These are phyloP conservation scores for Gymnosoma rotundatum DNA, from an alignment of 2,888 invertebrate genomes.

Conservation along the genomic window DNA sequence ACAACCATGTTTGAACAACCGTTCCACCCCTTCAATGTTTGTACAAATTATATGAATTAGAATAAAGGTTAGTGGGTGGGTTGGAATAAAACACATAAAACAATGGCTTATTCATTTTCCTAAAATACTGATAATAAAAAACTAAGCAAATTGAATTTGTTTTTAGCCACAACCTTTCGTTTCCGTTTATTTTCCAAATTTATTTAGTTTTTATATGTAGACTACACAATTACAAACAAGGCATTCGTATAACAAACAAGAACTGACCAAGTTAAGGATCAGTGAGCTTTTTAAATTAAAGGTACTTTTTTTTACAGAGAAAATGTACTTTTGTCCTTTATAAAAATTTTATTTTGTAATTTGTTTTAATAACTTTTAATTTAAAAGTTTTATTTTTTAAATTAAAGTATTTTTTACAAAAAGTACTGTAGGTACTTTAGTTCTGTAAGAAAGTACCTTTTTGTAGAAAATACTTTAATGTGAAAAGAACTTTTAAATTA, in stretches of 20 bases:
- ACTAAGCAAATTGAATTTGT: constrained; percentile 66
- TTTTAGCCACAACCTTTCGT: constrained; percentile 59
- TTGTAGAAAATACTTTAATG: no score
- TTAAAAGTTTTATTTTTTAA: no score
- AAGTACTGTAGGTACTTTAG: no score
- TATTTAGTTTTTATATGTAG: constrained; percentile 31
- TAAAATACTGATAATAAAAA: constrained; percentile 27
- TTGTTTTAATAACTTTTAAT: no score
- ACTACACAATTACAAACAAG: not conserved
- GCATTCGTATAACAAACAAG: not conserved
- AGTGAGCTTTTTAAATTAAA: not conserved
- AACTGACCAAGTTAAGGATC: not conserved
- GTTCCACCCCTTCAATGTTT: constrained; percentile 47
- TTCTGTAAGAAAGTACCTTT: no score
- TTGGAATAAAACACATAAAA: not conserved
- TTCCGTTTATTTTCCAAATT: constrained; percentile 61
- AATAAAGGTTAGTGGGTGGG: not conserved
- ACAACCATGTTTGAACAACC: not conserved
- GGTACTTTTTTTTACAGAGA: no score
- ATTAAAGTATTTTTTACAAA: no score
- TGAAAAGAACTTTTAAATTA: no score
- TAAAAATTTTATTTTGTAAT: no score
- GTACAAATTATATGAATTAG: constrained; percentile 12
- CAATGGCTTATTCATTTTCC: constrained; percentile 2
- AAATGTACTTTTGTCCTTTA: no score